Base-by-base conservation (phyloP, 2,113 vertebrate species). In the Catagonus wagneri region DNA sequence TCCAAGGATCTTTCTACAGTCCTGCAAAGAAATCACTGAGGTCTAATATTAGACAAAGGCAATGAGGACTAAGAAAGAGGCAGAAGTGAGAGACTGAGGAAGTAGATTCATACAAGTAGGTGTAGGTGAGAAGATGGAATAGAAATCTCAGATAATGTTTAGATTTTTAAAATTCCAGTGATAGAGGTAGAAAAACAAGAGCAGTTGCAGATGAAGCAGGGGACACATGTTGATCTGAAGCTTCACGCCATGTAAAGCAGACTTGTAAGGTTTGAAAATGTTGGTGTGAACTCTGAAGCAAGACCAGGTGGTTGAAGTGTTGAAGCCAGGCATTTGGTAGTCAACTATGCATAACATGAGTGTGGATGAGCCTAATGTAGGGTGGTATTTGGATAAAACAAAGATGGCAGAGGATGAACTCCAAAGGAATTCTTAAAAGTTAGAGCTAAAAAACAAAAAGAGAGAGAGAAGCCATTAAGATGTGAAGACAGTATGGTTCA, bases 321-420 rank as follows among this genome's bases (percentile, higher is more conserved):
- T 22, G 6, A 13, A 36, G 19, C 11, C 17, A 60, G 74, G 32
- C 20, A 80, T 52, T 7, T 76, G 25, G 16, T 52, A 16, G 29
- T 52, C 20, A 74, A 1, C 9, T 1, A 23, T 39, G 27, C 4
- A 34, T 10, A 20, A 54, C 2, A 0, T 39, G n/a, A 15, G 2
- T 44, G 14, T 66, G 16, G 36, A 44, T 44, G 13, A 54, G 36
- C 39, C 29, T 81, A 66, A 7, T 80, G 75, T 19, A 76, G 6
- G 11, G 34, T 56, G 44, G 1, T 15, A 16, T 83, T 81, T 83
- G 15, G 15, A 27, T 32, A 8, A 34, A 44, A 71, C 54, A 75
- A 81, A 63, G 39, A n/a, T 68, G 34, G 16, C 29, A 71, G 5
- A n/a, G 36, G 50, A 71, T 58, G 12, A 78, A 78, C 60, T 72